Evolutionary conservation across 2,888 invertebrate genomes (phyloP).

Genomic region (Odontothrips loti): DNA sequence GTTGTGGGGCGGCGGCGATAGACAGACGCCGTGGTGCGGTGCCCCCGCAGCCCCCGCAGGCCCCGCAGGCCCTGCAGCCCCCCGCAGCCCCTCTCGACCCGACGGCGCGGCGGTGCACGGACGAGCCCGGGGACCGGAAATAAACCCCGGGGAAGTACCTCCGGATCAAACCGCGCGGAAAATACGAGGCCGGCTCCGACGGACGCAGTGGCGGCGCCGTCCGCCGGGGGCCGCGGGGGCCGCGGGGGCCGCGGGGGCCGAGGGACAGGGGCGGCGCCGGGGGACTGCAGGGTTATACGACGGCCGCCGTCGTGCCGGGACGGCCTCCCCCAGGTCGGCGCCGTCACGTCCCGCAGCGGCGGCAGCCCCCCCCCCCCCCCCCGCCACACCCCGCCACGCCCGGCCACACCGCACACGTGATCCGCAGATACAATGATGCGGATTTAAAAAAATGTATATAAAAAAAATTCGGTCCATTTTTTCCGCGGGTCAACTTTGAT

Average conservation of each 20-base stretch:
- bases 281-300: neutral
- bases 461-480: too few species aligned
- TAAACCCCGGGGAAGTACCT: conserved; percentile 16
- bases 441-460: neutral
- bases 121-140: neutral
- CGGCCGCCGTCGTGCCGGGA: neutral
- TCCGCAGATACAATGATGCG: neutral
- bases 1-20: neutral
- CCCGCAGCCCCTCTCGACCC: neutral
- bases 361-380: neutral
- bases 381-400: neutral
- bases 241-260: too few species aligned
- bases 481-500: too few species aligned
- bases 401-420: neutral
- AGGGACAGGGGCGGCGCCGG: neutral
- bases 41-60: neutral
- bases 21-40: neutral
- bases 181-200: neutral
- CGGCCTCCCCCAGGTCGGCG: neutral
- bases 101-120: neutral
- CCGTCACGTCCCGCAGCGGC: neutral
- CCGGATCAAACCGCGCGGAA: conserved; percentile 24
- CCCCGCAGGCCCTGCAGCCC: neutral
- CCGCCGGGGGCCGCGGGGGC: neutral
- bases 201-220: neutral